Evolutionary conservation across 1,140 invertebrate genomes (phyloP), one percentile per base, ranked within the genome.

Genomic region (Caerostris darwini): DNA sequence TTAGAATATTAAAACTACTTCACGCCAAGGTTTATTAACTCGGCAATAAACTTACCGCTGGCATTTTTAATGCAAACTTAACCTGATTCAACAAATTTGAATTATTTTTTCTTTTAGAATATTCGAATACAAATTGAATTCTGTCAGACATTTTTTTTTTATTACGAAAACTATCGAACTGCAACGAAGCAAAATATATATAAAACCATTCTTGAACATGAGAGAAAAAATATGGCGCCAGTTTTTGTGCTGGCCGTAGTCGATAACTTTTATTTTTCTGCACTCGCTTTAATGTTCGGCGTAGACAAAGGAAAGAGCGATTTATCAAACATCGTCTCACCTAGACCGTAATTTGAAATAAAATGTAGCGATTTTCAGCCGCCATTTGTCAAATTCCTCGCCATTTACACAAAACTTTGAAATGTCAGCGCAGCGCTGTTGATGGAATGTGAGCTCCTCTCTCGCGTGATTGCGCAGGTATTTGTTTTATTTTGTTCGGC

Each of bases 311-410:
- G 50, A 50, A 77, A 0, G 71, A 5, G 3, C 34, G 71, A 77
- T 77, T 50, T 77, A 77, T 77, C 71, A 77, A 5, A 77, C 71
- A 2, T 10, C 71, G 8, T 4, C 19, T 3, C 71, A 77, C 71
- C 71, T 77, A 34, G 50, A 53, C 71, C 53, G 34, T 77, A 77
- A 77, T 77, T 77, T 77, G 71, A 77, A 77, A 77, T 77, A 77
- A 77, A 77, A 34, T 77, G 71, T 77, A 53, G 8, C 71, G 71
- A 50, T 77, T 77, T 53, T 77, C 71, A 77, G 7, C 71, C 71
- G 10, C 71, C 71, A 77, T 77, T 77, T 77, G 50, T 77, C 71
- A 77, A 77, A 77, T 12, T 77, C 10, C 34, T 12, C 50, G 8
- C 19, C 71, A 50, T 19, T 50, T 77, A 77, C 71, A 77, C 71